These are phyloP conservation scores for Rhinopomastus cyanomelas DNA, from an alignment of 2,113 vertebrate genomes.

Conservation along the genomic window DNA sequence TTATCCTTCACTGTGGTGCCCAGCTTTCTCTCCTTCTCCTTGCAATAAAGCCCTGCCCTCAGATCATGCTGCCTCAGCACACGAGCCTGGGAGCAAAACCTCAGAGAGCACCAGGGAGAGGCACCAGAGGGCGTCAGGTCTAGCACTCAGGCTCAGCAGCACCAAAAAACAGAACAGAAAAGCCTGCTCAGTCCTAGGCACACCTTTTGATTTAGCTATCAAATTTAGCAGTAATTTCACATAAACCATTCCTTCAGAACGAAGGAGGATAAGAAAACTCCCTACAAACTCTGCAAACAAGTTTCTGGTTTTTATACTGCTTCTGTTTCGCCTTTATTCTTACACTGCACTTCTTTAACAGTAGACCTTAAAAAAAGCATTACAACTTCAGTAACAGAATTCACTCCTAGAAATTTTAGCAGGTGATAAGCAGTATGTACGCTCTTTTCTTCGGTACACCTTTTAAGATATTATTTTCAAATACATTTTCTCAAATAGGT, in stretches of 20 bases:
- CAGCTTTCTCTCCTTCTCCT: neutral
- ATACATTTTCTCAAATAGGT: neutral
- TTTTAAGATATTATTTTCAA: neutral
- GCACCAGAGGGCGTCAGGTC: neutral
- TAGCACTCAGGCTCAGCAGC: neutral
- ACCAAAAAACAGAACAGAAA: neutral
- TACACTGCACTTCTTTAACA: neutral
- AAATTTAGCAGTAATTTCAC: neutral
- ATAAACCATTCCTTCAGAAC: neutral
- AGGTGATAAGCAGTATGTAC: neutral
- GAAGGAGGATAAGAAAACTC: neutral
- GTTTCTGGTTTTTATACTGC: neutral
- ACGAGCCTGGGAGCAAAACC: neutral
- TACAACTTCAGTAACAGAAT: neutral
- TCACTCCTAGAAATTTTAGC: neutral
- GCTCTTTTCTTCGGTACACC: neutral
- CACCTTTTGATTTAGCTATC: neutral
- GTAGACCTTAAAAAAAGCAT: neutral
- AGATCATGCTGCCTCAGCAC: accelerated
- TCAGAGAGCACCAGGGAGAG: neutral
- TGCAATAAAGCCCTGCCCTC: neutral
- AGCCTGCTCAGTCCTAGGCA: neutral
- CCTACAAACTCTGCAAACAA: neutral
- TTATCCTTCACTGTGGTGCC: neutral
- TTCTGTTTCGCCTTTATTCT: neutral